A percentile compares a stretch with the other conserved stretches of the same genome.
phyloP scores from a whole-genome alignment of 2,113 vertebrate species.

The Catharus bicknelli region DNA sequence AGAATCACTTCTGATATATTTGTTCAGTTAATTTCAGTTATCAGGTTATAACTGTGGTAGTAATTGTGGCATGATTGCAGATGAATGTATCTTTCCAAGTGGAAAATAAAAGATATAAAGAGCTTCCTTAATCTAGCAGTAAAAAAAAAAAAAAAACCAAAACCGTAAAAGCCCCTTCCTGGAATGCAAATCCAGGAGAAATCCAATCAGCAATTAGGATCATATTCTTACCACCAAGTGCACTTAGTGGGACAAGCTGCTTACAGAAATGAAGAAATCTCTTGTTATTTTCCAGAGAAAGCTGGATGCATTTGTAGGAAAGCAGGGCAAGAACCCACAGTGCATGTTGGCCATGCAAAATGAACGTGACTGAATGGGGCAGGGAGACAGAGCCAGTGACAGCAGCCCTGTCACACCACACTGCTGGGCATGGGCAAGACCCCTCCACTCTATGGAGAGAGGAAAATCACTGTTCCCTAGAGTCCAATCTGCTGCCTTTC shows the following conservation, averaged over 20 bases:
- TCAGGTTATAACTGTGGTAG: background rate
- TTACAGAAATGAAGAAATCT: background rate
- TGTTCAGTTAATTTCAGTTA: background rate
- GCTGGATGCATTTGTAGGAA: background rate
- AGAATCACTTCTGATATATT: background rate
- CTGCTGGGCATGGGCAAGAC: rapidly evolving
- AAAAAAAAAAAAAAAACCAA: too few species aligned
- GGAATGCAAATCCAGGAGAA: background rate
- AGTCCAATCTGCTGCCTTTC: background rate
- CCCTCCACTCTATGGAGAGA: background rate
- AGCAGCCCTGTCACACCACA: too few species aligned
- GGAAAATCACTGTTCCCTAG: background rate
- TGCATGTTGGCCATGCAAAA: rapidly evolving
- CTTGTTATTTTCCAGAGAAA: background rate
- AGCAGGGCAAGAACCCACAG: background rate
- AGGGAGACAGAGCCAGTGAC: rapidly evolving
- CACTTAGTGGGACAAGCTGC: background rate
- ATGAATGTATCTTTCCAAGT: background rate
- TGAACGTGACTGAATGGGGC: rapidly evolving
- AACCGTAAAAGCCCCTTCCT: background rate
- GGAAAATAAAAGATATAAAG: background rate
- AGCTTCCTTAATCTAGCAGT: background rate
- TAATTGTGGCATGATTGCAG: background rate
- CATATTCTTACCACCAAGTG: background rate
- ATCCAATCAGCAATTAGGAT: background rate